phyloP scores from a whole-genome alignment of 1,140 invertebrate genomes.

The Schlechtendalia chinensis region DNA sequence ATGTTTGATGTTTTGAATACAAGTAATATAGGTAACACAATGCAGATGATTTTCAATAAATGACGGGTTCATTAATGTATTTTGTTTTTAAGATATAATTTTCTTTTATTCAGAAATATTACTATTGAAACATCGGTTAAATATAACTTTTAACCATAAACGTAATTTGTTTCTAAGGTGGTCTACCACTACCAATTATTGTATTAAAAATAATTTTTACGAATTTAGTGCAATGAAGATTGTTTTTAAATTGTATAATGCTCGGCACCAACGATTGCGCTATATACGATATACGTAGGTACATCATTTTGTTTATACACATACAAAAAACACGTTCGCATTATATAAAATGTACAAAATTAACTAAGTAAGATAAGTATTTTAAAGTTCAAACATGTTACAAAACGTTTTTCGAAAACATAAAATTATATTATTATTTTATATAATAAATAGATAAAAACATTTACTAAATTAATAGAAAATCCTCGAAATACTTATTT shows the following conservation, averaged over 20 bases:
- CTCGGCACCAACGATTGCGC: background rate
- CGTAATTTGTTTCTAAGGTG: background rate
- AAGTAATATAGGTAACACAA: background rate
- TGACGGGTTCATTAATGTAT: background rate
- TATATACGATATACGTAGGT: background rate
- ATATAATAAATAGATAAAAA: background rate
- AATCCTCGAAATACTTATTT: constrained; percentile 4
- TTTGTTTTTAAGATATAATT: background rate
- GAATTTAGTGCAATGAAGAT: background rate
- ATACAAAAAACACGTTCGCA: background rate
- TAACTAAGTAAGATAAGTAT: background rate
- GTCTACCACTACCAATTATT: background rate
- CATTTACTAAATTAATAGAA: no score
- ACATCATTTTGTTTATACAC: background rate
- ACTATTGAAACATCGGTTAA: background rate
- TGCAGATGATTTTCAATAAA: background rate
- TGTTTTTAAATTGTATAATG: background rate
- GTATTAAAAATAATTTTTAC: background rate
- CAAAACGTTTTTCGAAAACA: background rate
- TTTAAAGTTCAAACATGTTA: no score
- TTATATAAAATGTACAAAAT: background rate
- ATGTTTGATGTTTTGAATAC: background rate
- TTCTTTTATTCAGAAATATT: background rate
- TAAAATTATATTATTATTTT: background rate
- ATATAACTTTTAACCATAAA: no score